phyloP scores from a whole-genome alignment of 2,113 vertebrate genomes.

The Thalassarche chlororhynchos region DNA sequence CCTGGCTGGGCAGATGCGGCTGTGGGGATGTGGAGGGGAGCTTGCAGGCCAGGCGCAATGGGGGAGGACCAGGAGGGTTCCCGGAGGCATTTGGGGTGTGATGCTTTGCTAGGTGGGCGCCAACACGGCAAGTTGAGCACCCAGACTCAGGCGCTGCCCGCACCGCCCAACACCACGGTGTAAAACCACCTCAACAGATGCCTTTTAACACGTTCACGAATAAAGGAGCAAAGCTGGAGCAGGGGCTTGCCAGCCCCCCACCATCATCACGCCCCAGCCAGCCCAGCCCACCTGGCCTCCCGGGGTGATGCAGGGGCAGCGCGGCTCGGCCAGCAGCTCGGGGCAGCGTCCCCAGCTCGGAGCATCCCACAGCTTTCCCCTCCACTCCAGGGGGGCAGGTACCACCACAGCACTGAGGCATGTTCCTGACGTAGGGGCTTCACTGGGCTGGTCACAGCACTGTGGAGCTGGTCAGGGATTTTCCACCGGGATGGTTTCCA shows the following conservation, averaged over 20 bases:
- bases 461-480: neutral
- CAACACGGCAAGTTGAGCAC: neutral
- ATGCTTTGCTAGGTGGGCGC: neutral
- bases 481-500: constrained; percentile 45
- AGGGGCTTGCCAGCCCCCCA: neutral
- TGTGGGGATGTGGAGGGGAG: neutral
- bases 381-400: accelerated
- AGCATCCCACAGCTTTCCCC: neutral
- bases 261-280: accelerated
- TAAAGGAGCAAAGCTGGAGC: neutral
- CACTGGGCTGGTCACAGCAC: neutral
- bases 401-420: neutral
- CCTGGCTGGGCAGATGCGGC: neutral
- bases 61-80: neutral
- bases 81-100: accelerated
- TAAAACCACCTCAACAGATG: neutral
- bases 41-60: neutral
- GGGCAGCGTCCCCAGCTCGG: neutral
- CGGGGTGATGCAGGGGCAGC: neutral
- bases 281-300: neutral
- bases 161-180: accelerated
- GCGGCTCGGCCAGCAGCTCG: accelerated
- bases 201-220: neutral
- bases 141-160: neutral
- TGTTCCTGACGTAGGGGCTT: neutral